Base-by-base conservation (phyloP, 2,797 vertebrate species). In the Natrix natrix region DNA sequence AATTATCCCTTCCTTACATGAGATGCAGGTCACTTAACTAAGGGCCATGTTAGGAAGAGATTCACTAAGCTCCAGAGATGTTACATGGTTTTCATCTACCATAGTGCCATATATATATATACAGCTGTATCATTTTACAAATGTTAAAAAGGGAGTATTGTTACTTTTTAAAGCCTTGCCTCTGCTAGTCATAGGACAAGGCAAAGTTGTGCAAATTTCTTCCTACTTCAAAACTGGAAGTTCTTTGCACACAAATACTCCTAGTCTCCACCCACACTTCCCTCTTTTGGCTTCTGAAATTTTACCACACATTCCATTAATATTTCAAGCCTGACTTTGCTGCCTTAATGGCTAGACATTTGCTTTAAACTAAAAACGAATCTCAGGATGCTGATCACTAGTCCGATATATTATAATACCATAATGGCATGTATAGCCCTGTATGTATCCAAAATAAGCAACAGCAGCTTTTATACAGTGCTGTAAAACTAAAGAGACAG, bases 1-100 rank as follows among this genome's bases (percentile, higher is more conserved):
- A 86, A 52, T 60, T 32, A 12, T 57, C 11, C 4, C 54, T 89
- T 54, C 86, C 32, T 88, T 83, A 56, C 24, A 4, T 89, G 56
- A 26, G 52, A 20, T 66, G n/a, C 63, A 22, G 5, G 20, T 52
- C 87, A 52, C 20, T 91, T 91, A 91, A 32, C 22, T 43, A 4
- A 59, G 60, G n/a, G 88, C 48, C 32, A 43, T 59, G 59, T 37
- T 14, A 83, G 63, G 91, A n/a, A 90, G 52, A 55, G 57, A 92
- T 55, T 89, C 54, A 74, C 26, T 90, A 86, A 43, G 48, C 86
- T 93, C 87, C 69, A 91, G 63, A 89, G 28, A 87, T 89, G 24
- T 83, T 91, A 69, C 66, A 91, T 91, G 92, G 90, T 69, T 83
- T 89, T 87, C 87, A 66, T 86, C 57, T 52, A 89, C 90, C 59